Conservation (phyloP, 2,113 vertebrate genomes). For the Burhinus oedicnemus region DNA sequence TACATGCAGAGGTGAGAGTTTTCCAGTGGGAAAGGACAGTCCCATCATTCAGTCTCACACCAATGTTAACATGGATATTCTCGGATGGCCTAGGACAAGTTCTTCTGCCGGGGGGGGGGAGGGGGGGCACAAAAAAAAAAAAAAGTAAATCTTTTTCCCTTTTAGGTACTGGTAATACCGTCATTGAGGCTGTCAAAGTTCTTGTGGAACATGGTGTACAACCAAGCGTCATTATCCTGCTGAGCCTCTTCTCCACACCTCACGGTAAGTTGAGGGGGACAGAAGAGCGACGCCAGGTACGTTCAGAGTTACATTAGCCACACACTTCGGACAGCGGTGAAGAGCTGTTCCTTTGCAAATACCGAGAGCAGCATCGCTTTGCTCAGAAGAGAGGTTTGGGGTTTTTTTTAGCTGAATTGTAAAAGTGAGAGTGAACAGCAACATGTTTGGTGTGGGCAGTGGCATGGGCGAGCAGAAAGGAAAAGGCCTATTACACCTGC, state of each 20-base stretch:
- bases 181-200: slow-evolving; percentile 94
- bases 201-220: slow-evolving; percentile 93
- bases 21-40: neutral
- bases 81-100: neutral
- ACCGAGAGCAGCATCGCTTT: fast-evolving
- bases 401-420: neutral
- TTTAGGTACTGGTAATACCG: slow-evolving; percentile 93
- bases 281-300: fast-evolving
- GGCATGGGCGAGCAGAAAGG: neutral
- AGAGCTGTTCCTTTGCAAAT: neutral
- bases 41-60: neutral
- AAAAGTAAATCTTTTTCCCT: too few species aligned
- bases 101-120: neutral
- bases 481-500: neutral
- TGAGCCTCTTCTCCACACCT: slow-evolving; percentile 94
- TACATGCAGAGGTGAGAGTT: neutral
- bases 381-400: neutral
- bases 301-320: fast-evolving
- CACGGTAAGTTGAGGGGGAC: slow-evolving; percentile 80
- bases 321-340: fast-evolving
- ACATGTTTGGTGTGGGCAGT: fast-evolving
- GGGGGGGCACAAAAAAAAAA: too few species aligned
- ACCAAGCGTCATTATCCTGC: slow-evolving; percentile 89
- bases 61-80: neutral
- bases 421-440: fast-evolving